phyloP scores from a whole-genome alignment of 2,888 invertebrate genomes.

The Lepidocyrtinus sp. region DNA sequence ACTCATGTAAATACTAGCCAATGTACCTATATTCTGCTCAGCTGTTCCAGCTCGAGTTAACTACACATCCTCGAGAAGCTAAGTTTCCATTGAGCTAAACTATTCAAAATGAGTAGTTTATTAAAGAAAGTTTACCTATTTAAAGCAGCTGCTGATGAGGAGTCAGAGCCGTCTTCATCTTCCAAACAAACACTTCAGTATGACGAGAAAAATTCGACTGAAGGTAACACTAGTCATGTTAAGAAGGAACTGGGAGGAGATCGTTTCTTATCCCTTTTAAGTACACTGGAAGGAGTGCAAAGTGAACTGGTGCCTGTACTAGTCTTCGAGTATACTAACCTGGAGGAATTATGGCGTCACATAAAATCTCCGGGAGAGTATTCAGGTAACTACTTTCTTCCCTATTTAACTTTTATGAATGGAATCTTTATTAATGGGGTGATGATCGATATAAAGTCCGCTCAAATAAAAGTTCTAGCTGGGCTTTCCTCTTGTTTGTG shows the following conservation, averaged over 20 bases:
- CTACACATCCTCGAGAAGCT: too few species aligned
- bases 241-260: conserved; percentile 23
- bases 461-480: too few species aligned
- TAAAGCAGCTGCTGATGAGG: conserved; percentile 43
- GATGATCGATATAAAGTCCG: background rate
- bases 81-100: too few species aligned
- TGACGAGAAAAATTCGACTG: conserved; percentile 7
- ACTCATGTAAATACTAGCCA: too few species aligned
- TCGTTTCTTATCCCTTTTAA: conserved; percentile 49
- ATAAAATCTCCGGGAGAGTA: conserved; percentile 40
- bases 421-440: background rate
- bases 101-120: background rate
- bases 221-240: background rate
- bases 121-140: conserved; percentile 47
- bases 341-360: conserved; percentile 56
- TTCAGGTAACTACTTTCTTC: conserved; percentile 48
- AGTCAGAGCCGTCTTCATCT: conserved; percentile 2
- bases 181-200: background rate
- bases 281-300: background rate
- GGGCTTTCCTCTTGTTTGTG: too few species aligned
- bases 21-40: too few species aligned
- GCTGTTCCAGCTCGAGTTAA: too few species aligned
- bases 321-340: conserved; percentile 54
- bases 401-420: background rate
- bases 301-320: conserved; percentile 57